These are phyloP conservation scores for Rhyacophila evoluta DNA, from an alignment of 2,888 invertebrate species.

Conservation along the genomic window DNA sequence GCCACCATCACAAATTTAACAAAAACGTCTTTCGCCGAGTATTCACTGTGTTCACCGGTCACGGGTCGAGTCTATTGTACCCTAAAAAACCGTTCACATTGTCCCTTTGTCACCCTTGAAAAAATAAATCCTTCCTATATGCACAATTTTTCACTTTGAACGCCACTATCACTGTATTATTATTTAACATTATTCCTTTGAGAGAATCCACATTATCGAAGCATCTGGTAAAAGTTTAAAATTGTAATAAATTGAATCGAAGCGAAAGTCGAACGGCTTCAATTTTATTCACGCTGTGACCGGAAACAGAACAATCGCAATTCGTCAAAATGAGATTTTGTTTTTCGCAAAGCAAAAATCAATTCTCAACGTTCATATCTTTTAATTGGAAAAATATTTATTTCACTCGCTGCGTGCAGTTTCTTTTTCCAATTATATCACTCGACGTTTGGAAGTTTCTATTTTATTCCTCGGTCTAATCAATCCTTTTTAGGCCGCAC, in stretches of 20 bases:
- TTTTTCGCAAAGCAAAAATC: neutral
- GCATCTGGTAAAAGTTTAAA: neutral
- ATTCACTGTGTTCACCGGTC: neutral
- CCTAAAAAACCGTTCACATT: neutral
- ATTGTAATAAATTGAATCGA: neutral
- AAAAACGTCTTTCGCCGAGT: neutral
- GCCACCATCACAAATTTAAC: slow-evolving; percentile 43
- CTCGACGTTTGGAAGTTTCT: neutral
- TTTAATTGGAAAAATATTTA: no score
- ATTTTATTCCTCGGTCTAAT: neutral
- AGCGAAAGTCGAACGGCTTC: slow-evolving; percentile 1
- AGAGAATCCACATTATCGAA: neutral
- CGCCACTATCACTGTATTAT: neutral
- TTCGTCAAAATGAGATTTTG: neutral
- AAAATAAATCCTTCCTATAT: neutral
- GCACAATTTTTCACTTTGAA: neutral
- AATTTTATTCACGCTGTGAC: neutral
- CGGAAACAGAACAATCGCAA: neutral
- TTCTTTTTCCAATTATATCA: slow-evolving; percentile 6
- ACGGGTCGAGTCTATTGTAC: neutral
- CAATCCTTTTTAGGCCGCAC: neutral
- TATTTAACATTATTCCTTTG: neutral
- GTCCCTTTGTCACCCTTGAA: neutral
- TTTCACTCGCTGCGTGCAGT: neutral
- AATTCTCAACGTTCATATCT: no score